Evolutionary conservation across 2,113 vertebrate genomes (phyloP), one percentile per base, ranked within the genome.

Genomic region (Rhombomys opimus): DNA sequence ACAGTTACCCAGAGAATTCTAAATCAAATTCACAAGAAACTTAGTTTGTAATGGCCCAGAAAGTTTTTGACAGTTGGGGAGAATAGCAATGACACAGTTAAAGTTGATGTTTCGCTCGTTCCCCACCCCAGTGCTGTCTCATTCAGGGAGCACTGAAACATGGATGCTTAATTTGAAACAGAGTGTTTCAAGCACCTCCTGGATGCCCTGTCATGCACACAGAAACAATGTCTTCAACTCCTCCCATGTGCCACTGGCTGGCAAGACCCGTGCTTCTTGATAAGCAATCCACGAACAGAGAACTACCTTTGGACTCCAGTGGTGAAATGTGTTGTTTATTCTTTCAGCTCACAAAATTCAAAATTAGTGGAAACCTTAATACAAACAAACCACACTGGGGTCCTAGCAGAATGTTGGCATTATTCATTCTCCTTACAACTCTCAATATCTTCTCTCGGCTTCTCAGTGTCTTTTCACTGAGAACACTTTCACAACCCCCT

Each of bases 361-460:
- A 68, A 87, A 30, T 30, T 59, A 68, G 41, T 46, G 4, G 22
- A 50, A 92, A 90, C 78, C 3, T 38, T 81, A 75, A 67, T 41
- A 70, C 70, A 91, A 96, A 78, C 20, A 87, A 84, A 59, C n/a
- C 41, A 1, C 27, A 10, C 76, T 81, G 72, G 61, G 77, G 85
- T 94, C 54, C 78, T 90, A 18, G 35, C 72, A 84, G 90, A 59
- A 54, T 30, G 12, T 8, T 84, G 82, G 23, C 22, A 17, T 92
- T 91, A 82, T 88, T 86, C 92, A 65, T 95, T 93, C 90, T 91
- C 90, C 76, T 73, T 91, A n/a, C 80, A 93, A 87, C 88, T 78
- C 68, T 87, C 82, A 93, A 17, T 95, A 80, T 95, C 68, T 76
- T 96, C 80, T 72, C 91, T 35, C 14, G 50, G 82, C 92, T 92